Conservation (phyloP, 1,140 invertebrate genomes). For the Subanguina moxae region DNA sequence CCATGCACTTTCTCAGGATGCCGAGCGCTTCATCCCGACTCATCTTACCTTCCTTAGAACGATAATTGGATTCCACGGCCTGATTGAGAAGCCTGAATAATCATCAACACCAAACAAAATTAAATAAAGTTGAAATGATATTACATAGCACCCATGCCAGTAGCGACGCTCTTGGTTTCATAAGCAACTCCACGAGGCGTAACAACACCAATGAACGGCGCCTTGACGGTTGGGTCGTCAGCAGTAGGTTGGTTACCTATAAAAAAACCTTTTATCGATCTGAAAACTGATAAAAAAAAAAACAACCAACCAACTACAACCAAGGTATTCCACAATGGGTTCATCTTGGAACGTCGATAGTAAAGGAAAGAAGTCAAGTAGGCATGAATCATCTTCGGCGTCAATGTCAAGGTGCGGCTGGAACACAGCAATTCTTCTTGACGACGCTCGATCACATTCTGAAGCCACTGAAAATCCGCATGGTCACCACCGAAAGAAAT, state of each 20-base stretch:
- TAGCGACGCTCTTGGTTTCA: slow-evolving; percentile 46
- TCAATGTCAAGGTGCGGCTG: slow-evolving; percentile 16
- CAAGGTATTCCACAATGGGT: slow-evolving; percentile 56
- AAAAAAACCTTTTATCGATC: no score
- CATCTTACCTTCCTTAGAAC: slow-evolving; percentile 31
- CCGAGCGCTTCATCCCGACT: slow-evolving; percentile 35
- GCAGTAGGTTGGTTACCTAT: slow-evolving; percentile 51
- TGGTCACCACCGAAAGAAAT: slow-evolving; percentile 54
- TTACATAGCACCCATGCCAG: slow-evolving; percentile 47
- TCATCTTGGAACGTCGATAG: slow-evolving; percentile 54
- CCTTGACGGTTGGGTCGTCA: slow-evolving; percentile 38
- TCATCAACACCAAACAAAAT: not conserved
- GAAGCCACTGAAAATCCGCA: slow-evolving; percentile 58
- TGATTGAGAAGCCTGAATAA: slow-evolving; percentile 9
- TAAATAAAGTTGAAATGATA: not conserved
- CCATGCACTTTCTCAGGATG: slow-evolving; percentile 37
- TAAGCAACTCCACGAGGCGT: slow-evolving; percentile 53
- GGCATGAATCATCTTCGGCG: slow-evolving; percentile 51
- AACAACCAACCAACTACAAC: slow-evolving; percentile 44
- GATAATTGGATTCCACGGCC: slow-evolving; percentile 34
- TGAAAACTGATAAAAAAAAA: slow-evolving; percentile 16
- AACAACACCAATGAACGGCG: slow-evolving; percentile 57
- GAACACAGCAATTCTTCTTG: slow-evolving; percentile 33
- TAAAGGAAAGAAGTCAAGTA: slow-evolving; percentile 55
- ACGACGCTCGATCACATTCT: slow-evolving; percentile 55